These are phyloP conservation scores for Otus scops DNA, from an alignment of 2,797 vertebrate species.

Conservation along the genomic window DNA sequence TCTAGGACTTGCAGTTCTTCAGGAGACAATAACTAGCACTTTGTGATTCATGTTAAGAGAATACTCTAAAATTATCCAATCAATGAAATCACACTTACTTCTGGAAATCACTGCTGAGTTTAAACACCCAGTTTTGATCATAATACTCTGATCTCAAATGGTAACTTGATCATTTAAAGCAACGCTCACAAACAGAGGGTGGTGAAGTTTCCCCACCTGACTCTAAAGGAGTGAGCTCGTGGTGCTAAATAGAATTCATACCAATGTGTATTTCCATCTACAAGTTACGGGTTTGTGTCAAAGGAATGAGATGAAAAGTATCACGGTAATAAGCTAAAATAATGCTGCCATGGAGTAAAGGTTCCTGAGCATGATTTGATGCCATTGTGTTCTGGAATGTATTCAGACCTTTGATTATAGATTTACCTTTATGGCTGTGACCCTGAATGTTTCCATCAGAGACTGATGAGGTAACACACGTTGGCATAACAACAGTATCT, in stretches of 20 bases:
- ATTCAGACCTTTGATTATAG: neutral
- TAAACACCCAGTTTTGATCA: neutral
- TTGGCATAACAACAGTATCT: neutral
- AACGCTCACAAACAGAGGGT: neutral
- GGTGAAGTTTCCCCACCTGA: neutral
- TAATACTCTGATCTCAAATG: neutral
- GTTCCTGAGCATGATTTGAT: neutral
- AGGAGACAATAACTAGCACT: slow-evolving; percentile 45
- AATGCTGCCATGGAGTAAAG: neutral
- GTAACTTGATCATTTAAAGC: neutral
- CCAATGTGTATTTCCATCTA: neutral
- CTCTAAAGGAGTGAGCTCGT: neutral
- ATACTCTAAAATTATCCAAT: slow-evolving; percentile 55
- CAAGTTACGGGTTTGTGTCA: neutral
- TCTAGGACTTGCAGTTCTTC: neutral
- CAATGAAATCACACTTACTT: slow-evolving; percentile 31
- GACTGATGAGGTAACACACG: neutral
- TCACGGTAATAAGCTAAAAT: neutral
- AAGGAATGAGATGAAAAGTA: neutral
- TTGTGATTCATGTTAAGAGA: slow-evolving; percentile 18
- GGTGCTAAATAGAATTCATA: slow-evolving; percentile 11
- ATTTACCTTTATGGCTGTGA: neutral
- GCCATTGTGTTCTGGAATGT: neutral
- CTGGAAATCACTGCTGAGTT: slow-evolving; percentile 31
- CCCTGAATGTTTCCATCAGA: neutral